A percentile compares a stretch with the other conserved stretches of the same genome.
phyloP scores from a whole-genome alignment of 2,888 invertebrate species.

The Trichacis sp. region DNA sequence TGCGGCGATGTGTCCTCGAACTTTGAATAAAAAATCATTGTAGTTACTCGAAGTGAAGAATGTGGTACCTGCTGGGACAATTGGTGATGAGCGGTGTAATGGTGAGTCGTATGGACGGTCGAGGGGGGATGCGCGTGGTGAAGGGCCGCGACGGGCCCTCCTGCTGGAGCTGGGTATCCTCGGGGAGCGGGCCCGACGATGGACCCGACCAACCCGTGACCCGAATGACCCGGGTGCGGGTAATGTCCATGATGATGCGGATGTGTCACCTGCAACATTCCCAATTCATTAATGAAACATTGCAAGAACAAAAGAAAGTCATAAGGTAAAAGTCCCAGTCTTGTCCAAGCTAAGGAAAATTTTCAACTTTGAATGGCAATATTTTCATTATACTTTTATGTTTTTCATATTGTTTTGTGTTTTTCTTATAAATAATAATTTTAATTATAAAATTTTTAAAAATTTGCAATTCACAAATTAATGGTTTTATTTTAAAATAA shows the following conservation, averaged over 20 bases:
- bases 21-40: too few species aligned
- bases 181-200: constrained; percentile 59
- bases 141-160: constrained; percentile 60
- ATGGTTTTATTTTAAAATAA: too few species aligned
- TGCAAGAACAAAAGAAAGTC: constrained; percentile 12
- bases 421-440: constrained; percentile 12
- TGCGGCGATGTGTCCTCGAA: too few species aligned
- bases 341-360: too few species aligned
- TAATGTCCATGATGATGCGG: constrained; percentile 61
- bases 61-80: constrained; percentile 61
- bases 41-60: too few species aligned
- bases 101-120: constrained; percentile 56
- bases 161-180: constrained; percentile 62
- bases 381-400: too few species aligned
- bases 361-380: too few species aligned
- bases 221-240: constrained; percentile 58
- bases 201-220: constrained; percentile 58
- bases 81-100: constrained; percentile 62
- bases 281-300: not conserved
- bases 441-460: not conserved
- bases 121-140: constrained; percentile 60
- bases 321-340: too few species aligned
- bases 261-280: constrained; percentile 54
- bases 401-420: too few species aligned
- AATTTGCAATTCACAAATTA: too few species aligned